Conservation (phyloP, 2,797 vertebrate genomes). For the Tokudaia tokunoshimensis region DNA sequence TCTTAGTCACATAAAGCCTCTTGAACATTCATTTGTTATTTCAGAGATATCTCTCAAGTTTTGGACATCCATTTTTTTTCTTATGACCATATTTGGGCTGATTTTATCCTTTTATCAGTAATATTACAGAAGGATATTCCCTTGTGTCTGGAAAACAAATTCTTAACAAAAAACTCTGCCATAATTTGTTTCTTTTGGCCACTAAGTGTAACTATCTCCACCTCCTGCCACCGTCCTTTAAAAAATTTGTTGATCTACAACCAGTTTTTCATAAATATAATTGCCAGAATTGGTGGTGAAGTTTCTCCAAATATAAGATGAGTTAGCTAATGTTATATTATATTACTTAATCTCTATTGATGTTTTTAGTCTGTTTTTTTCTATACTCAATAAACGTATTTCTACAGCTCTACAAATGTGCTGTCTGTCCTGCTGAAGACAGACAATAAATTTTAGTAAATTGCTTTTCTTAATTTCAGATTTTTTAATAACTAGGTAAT, state of each 20-base stretch:
- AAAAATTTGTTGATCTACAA: neutral
- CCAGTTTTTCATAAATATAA: neutral
- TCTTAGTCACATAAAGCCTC: neutral
- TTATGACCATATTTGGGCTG: neutral
- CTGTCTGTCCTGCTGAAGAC: neutral
- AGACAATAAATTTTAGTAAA: too few relatives aligned
- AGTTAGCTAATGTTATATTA: neutral
- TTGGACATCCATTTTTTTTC: neutral
- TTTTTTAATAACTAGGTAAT: neutral
- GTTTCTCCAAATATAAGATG: neutral
- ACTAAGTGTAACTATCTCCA: neutral
- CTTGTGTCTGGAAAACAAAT: neutral
- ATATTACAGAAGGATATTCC: neutral
- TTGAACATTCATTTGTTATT: neutral
- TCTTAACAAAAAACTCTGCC: constrained; percentile 3
- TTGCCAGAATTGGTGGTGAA: neutral
- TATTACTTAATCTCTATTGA: neutral
- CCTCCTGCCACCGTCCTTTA: neutral
- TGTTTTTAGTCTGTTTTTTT: neutral
- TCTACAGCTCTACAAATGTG: neutral
- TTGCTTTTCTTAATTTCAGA: neutral
- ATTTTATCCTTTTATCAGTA: neutral
- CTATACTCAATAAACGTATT: neutral
- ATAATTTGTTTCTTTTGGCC: neutral
- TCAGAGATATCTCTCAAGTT: neutral